Evolutionary conservation across 2,113 vertebrate genomes (phyloP), one percentile per base, ranked within the genome.

Genomic region (Sialia sialis): DNA sequence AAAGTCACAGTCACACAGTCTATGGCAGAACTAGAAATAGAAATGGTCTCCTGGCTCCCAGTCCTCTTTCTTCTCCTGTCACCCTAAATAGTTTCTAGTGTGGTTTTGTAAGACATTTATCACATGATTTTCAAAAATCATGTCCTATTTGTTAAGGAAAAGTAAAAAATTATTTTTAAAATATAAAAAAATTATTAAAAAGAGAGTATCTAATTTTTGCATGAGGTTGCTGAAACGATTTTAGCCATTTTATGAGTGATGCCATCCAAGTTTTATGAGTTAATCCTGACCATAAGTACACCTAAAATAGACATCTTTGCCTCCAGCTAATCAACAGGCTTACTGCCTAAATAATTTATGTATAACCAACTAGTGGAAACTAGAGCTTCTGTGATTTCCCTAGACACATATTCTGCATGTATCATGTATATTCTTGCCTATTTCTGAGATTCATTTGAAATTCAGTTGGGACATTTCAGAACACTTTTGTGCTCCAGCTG

Each of bases 341-440:
- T 86, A 44, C 44, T 91, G 87, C 85, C 87, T 96, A 91, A 96
- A 97, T 97, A 95, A 97, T 95, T 93, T 91, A 97, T 95, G 91
- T 86, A 90, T 94, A 95, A 95, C 91, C 87, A 93, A 72, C 84
- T 74, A 91, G 85, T 93, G 85, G 94, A 95, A 95, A 95, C 72
- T 89, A 88, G 95, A 95, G 96, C 91, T 94, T 84, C 91, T 95
- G 87, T 95, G 93, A 95, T 96, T 97, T 97, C 95, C 95, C 94
- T 80, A 88, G 93, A 86, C 86, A 94, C 94, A 72, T 87, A 86
- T 84, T 92, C 82, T 5, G 59, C 91, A 95, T 95, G 92, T 93
- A 95, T 91, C 95, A 95, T 95, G 96, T 91, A 91, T 95, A 95
- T 94, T 87, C 55, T 86, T 94, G 91, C 64, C 91, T 96, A 95